Conservation (phyloP, 2,888 invertebrate genomes). For the Amaurobius ferox region DNA sequence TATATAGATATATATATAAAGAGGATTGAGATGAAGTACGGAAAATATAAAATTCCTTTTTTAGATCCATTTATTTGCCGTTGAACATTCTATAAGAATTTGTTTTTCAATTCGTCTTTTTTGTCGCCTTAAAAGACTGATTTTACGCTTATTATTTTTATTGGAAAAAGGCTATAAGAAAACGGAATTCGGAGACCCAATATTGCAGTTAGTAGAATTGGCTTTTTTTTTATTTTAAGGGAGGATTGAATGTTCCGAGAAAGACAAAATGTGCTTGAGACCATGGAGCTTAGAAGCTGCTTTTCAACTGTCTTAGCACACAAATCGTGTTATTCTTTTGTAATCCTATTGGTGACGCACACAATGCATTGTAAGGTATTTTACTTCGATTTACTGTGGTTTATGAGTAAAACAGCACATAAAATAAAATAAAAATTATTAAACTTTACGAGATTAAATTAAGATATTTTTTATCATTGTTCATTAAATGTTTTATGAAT, state of each 20-base stretch:
- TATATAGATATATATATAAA: constrained; percentile 65
- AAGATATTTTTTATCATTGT: too few species aligned
- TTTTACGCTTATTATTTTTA: constrained; percentile 48
- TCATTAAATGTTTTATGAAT: too few species aligned
- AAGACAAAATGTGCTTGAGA: neutral
- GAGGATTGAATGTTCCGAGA: neutral
- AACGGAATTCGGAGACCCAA: neutral
- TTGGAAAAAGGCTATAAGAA: neutral
- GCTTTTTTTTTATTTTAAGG: neutral
- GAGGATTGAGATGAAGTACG: constrained; percentile 62
- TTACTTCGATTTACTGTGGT: too few species aligned
- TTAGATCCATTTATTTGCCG: constrained; percentile 60
- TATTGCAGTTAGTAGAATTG: neutral
- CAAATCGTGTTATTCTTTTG: neutral
- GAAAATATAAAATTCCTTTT: constrained; percentile 53
- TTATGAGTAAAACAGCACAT: too few species aligned
- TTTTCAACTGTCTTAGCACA: neutral
- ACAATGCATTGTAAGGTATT: too few species aligned
- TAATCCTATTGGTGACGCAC: neutral
- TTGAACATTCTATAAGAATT: neutral
- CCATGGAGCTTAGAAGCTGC: neutral
- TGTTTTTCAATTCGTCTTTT: neutral
- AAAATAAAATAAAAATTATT: too few species aligned
- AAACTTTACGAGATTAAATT: too few species aligned
- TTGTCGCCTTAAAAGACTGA: constrained; percentile 17